A percentile compares a stretch with the other conserved stretches of the same genome.
Conservation (phyloP, 1,140 invertebrate genomes). For the Drosophila insularis region DNA sequence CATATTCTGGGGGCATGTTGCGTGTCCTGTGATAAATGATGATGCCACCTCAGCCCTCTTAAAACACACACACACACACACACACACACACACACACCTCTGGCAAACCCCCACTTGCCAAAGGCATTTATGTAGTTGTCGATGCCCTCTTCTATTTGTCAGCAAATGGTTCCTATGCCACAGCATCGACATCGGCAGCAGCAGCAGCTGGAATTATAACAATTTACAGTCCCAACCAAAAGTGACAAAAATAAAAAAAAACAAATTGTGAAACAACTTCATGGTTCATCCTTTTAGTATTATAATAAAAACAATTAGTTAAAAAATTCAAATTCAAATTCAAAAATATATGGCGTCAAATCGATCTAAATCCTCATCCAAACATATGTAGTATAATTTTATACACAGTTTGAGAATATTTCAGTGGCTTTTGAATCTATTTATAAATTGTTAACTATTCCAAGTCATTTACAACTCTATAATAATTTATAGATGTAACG, state of each 20-base stretch:
- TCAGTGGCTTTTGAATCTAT: no score
- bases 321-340: no score
- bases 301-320: no score
- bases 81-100: background rate
- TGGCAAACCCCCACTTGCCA: background rate
- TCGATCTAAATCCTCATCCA: no score
- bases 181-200: background rate
- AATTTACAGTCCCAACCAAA: background rate
- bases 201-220: background rate
- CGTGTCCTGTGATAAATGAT: slow-evolving; percentile 10
- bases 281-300: no score
- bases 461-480: no score
- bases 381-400: no score
- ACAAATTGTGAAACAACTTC: no score
- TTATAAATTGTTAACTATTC: no score
- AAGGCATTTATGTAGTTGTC: slow-evolving; percentile 9
- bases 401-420: no score
- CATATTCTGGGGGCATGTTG: slow-evolving; percentile 3
- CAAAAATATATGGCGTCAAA: no score
- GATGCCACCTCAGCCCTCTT: background rate
- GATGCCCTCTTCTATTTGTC: slow-evolving; percentile 6
- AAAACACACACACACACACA: background rate
- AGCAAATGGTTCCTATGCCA: background rate
- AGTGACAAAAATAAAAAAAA: background rate
- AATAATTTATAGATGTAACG: no score